Base-by-base conservation (phyloP, 2,797 vertebrate genomes). In the Anableps anableps region DNA sequence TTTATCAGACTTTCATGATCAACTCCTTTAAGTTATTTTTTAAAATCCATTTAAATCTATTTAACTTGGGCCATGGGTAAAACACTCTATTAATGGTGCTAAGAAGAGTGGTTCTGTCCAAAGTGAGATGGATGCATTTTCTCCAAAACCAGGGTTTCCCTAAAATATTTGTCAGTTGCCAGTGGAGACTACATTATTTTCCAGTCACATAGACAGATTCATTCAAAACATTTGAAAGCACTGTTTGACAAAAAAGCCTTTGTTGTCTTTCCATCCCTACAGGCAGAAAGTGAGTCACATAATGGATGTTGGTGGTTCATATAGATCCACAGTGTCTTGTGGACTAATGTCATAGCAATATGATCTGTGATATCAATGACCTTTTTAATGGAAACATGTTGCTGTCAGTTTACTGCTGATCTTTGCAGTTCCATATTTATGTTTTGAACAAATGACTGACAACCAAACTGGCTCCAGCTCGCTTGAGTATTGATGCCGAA, bases 391-490 rank as follows among this genome's bases (percentile, higher is more conserved):
- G 34, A 19, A 23, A 38, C 29, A 66, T 66, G 34, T 36, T 68
- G 8, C 10, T 43, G 23, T 70, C 23, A 70, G 68, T 70, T 43
- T n/a, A 14, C 26, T 70, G 10, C 23, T 70, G 45, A 31, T 77
- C n/a, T 38, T 29, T 29, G 34, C 75, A 19, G 66, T 45, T 80
- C 2, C 70, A 6, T 53, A 0, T 80, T 5, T 76, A 21, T 81
- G 45, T 64, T 43, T 62, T 60, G 55, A 80, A 21, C 41, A 26
- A 55, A 76, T 48, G 31, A 79, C 45, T 83, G 81, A 88, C 80
- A 62, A 78, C 79, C 36, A 50, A 80, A 76, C 85, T 80, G 90
- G 90, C 89, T 93, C 90, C 85, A 90, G 83, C 83, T 76, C 74
- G 72, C 82, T 91, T 75, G 75, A 81, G 81, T 62, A 80, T 50